Evolutionary conservation across 1,140 invertebrate species (phyloP).

Genomic region (Micrasema longulum): DNA sequence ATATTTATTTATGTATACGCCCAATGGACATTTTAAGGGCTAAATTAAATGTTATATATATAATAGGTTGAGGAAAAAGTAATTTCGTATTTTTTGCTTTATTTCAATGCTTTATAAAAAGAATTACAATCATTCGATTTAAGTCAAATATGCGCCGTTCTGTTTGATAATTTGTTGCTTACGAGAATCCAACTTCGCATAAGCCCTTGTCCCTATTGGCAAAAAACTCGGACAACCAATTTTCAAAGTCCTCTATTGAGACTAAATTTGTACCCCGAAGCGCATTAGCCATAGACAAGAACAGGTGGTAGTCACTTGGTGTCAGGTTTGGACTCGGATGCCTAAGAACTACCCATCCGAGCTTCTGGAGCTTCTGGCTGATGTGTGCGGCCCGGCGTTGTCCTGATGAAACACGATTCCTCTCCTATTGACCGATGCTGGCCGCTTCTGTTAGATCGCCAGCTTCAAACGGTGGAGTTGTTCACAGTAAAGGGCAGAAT

Average conservation of each 20-base stretch:
- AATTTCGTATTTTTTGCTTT: neutral
- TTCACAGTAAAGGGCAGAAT: slow-evolving; percentile 20
- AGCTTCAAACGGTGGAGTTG: slow-evolving; percentile 24
- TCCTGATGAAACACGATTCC: slow-evolving; percentile 17
- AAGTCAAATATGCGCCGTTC: slow-evolving; percentile 20
- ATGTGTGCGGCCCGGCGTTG: slow-evolving; percentile 16
- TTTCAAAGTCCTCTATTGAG: neutral
- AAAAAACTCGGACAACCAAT: slow-evolving; percentile 3
- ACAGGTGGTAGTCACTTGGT: no score
- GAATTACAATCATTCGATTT: slow-evolving; percentile 15
- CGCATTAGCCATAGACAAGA: no score
- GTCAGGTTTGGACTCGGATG: no score
- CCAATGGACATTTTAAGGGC: no score
- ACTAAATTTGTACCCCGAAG: neutral
- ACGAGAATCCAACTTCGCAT: no score
- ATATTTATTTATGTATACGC: no score
- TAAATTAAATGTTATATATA: no score
- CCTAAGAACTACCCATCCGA: no score
- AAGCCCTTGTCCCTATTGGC: neutral
- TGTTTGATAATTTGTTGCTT: no score
- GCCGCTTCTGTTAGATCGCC: slow-evolving; percentile 14
- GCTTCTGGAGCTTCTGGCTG: no score
- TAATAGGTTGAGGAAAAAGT: slow-evolving; percentile 14
- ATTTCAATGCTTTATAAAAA: slow-evolving; percentile 25
- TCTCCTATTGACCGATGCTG: slow-evolving; percentile 15